A percentile compares a stretch with the other conserved stretches of the same genome.
Evolutionary conservation across 2,888 invertebrate species (phyloP).

Genomic region (Tetramorium bicarinatum): DNA sequence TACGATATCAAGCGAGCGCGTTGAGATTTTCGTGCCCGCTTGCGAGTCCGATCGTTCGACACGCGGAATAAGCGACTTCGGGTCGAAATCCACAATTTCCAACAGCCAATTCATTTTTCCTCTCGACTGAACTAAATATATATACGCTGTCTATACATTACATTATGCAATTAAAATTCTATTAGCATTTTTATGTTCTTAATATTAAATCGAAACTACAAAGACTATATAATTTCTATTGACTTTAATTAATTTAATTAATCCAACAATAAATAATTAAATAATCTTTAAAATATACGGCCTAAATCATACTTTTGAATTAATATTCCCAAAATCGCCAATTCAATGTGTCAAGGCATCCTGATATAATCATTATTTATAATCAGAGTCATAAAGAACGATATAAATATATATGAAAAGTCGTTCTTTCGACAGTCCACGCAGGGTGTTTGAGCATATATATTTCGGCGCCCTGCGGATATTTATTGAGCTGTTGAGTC

Average conservation of each 20-base stretch:
- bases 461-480: constrained; percentile 21
- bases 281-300: not conserved
- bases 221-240: not conserved
- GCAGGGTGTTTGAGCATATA: constrained; percentile 40
- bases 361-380: constrained; percentile 48
- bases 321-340: constrained; percentile 14
- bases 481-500: constrained; percentile 33
- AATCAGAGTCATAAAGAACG: constrained; percentile 56
- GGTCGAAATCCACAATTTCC: constrained; percentile 11
- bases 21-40: constrained; percentile 34
- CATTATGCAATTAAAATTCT: not conserved
- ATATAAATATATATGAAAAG: constrained; percentile 36
- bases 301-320: not conserved
- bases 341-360: constrained; percentile 51
- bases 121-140: not conserved
- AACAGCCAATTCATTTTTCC: not conserved
- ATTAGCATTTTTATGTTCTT: not conserved
- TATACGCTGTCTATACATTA: not conserved
- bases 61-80: constrained; percentile 48
- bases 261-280: constrained; percentile 17
- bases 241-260: no score
- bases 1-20: constrained; percentile 39
- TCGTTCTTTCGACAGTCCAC: not conserved
- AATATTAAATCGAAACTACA: not conserved
- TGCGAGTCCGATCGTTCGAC: constrained; percentile 30